A percentile compares a stretch with the other conserved stretches of the same genome.
phyloP scores from a whole-genome alignment of 2,888 invertebrate genomes.

The Harpagoxenus sublaevis region DNA sequence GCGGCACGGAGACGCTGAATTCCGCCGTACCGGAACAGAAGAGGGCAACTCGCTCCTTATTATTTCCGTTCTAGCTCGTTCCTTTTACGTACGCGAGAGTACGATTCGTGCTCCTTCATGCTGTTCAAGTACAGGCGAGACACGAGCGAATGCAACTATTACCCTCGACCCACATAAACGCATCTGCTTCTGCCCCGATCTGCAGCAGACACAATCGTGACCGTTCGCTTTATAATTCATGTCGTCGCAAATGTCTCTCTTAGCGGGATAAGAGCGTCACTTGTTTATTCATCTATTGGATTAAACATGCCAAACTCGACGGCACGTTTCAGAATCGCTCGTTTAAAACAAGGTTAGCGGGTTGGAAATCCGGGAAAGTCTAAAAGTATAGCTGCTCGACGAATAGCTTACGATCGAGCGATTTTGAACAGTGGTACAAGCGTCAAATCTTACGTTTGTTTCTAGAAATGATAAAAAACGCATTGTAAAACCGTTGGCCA shows the following conservation, averaged over 20 bases:
- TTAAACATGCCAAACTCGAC: background rate
- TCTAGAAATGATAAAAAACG: background rate
- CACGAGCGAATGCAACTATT: slow-evolving; percentile 18
- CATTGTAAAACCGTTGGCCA: background rate
- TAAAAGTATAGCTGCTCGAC: slow-evolving; percentile 9
- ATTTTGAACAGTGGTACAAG: background rate
- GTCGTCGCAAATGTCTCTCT: slow-evolving; percentile 17
- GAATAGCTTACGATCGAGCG: background rate
- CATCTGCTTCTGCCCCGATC: slow-evolving; percentile 27
- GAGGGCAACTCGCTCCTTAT: slow-evolving; percentile 24
- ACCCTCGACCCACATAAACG: slow-evolving; percentile 39
- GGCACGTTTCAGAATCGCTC: background rate
- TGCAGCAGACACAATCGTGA: slow-evolving; percentile 10
- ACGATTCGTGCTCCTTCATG: slow-evolving; percentile 27
- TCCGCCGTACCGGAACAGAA: background rate
- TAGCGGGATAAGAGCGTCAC: slow-evolving; percentile 17
- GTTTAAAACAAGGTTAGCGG: slow-evolving; percentile 5
- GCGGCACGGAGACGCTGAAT: slow-evolving; percentile 17
- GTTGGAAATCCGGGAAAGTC: background rate
- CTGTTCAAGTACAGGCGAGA: slow-evolving; percentile 13
- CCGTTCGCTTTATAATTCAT: slow-evolving; percentile 35
- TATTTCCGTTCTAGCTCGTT: slow-evolving; percentile 14
- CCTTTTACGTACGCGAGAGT: background rate
- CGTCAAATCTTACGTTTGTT: background rate
- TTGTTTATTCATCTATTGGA: slow-evolving; percentile 19